These are phyloP conservation scores for Girardia tigrina DNA, from an alignment of 2,888 invertebrate species.

Conservation along the genomic window DNA sequence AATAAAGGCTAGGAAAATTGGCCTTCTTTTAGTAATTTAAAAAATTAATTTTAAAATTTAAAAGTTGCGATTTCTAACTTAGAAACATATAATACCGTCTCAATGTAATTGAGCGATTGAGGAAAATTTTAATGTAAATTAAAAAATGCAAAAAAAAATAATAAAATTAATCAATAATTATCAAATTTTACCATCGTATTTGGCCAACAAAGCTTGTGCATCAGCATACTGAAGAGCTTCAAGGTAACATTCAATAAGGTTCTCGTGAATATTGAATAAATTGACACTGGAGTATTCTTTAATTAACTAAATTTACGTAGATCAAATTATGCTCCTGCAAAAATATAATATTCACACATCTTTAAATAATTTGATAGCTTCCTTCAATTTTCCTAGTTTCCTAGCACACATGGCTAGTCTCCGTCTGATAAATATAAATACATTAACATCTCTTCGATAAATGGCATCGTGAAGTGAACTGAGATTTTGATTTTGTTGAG, in stretches of 20 bases:
- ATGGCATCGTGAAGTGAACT: conserved; percentile 62
- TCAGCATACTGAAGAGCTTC: conserved; percentile 93
- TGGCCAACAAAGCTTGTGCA: conserved; percentile 76
- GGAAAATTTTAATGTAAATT: neutral
- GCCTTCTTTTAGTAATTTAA: too few species aligned
- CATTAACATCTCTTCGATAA: conserved; percentile 75
- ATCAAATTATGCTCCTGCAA: conserved; percentile 36
- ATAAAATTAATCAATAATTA: neutral
- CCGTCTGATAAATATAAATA: conserved; percentile 79
- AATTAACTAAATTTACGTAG: conserved; percentile 57
- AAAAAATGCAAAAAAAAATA: neutral
- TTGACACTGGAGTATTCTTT: conserved; percentile 91
- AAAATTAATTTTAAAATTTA: too few species aligned
- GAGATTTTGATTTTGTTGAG: conserved; percentile 67
- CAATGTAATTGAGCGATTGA: neutral
- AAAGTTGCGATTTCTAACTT: too few species aligned
- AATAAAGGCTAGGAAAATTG: too few species aligned
- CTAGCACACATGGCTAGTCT: conserved; percentile 92
- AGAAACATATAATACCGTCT: too few species aligned
- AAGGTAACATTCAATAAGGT: conserved; percentile 78
- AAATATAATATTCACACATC: conserved; percentile 55
- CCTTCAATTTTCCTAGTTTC: conserved; percentile 77
- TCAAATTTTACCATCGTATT: conserved; percentile 60
- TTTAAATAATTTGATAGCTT: conserved; percentile 86
- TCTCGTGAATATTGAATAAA: conserved; percentile 81